Evolutionary conservation across 2,113 vertebrate species (phyloP).

Genomic region (Vulpes lagopus): DNA sequence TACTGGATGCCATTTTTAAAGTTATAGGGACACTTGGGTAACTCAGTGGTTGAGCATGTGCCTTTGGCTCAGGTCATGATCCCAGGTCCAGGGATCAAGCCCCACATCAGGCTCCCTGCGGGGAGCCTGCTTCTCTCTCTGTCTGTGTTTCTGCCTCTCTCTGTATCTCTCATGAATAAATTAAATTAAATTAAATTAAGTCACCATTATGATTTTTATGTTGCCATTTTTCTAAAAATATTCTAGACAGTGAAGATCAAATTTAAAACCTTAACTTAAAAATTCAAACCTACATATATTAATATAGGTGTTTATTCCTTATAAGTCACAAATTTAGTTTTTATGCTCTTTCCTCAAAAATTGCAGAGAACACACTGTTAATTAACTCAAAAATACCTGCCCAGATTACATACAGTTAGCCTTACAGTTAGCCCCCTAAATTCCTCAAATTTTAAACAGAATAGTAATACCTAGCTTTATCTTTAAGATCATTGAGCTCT

Average conservation of each 20-base stretch:
- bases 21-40: no score
- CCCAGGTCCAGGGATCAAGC: no score
- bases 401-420: neutral
- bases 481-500: neutral
- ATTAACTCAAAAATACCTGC: neutral
- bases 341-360: neutral
- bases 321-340: neutral
- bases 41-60: no score
- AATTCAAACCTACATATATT: neutral
- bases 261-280: neutral
- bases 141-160: no score
- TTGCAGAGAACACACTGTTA: neutral
- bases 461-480: neutral
- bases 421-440: neutral
- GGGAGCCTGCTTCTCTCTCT: no score
- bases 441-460: constrained; percentile 28
- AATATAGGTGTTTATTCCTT: neutral
- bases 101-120: no score
- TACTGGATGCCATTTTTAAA: neutral
- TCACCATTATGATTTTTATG: neutral
- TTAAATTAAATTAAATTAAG: no score
- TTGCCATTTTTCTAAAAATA: neutral
- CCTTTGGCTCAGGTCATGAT: no score
- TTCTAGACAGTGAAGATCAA: neutral
- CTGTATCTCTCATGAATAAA: no score